A percentile compares a stretch with the other conserved stretches of the same genome.
Conservation (phyloP, 2,113 vertebrate genomes). For the Dinomys branickii region DNA sequence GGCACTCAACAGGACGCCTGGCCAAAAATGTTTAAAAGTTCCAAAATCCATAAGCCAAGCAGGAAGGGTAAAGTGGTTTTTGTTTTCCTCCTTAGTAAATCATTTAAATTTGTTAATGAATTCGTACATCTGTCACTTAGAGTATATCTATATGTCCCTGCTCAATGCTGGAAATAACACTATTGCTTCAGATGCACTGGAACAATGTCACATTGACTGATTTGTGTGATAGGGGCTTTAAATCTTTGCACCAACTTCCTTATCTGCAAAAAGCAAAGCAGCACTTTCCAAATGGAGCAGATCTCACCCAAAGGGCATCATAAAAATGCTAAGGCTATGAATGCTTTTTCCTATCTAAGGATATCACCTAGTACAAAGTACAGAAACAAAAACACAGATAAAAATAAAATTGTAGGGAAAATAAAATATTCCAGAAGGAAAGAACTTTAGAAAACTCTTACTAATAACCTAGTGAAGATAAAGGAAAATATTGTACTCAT, state of each 20-base stretch:
- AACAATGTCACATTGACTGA: neutral
- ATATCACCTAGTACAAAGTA: neutral
- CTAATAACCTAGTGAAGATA: neutral
- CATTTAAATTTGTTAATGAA: slow-evolving; percentile 44
- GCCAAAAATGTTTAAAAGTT: slow-evolving; percentile 65
- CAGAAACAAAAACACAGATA: neutral
- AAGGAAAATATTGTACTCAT: neutral
- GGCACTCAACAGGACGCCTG: slow-evolving; percentile 64
- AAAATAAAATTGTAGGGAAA: neutral
- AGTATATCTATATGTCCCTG: neutral
- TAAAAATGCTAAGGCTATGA: neutral
- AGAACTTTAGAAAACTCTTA: neutral
- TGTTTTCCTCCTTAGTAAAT: slow-evolving; percentile 25
- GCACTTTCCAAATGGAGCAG: neutral
- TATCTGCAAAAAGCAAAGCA: neutral
- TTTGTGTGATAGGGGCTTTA: neutral
- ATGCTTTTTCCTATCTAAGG: neutral
- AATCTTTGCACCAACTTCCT: neutral
- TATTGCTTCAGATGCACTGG: neutral
- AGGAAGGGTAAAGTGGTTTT: slow-evolving; percentile 13
- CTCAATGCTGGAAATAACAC: neutral
- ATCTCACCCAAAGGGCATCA: neutral
- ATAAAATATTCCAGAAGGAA: neutral
- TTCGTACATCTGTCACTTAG: slow-evolving; percentile 58
- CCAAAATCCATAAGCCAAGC: neutral